phyloP scores from a whole-genome alignment of 2,113 vertebrate genomes.

The Bos taurus region DNA sequence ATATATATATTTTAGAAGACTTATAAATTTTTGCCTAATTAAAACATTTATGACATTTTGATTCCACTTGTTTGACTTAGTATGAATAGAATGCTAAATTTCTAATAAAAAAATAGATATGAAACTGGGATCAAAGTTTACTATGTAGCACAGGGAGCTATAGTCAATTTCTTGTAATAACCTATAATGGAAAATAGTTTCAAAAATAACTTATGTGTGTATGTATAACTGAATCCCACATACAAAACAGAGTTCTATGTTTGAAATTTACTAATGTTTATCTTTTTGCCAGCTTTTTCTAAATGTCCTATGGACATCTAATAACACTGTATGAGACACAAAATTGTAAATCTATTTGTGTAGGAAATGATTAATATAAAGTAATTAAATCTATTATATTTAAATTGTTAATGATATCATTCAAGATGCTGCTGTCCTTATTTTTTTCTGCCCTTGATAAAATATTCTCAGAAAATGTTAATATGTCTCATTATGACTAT shows the following conservation, averaged over 20 bases:
- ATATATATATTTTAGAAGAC: background rate
- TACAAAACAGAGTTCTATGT: background rate
- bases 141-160: background rate
- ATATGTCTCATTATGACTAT: background rate
- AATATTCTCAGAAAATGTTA: background rate
- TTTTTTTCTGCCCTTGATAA: background rate
- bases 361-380: background rate
- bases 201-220: background rate
- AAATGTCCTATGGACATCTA: background rate
- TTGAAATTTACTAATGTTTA: background rate
- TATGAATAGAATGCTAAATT: background rate
- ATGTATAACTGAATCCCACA: background rate
- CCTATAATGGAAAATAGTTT: background rate
- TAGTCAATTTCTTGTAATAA: background rate
- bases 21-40: background rate
- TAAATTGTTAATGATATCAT: background rate
- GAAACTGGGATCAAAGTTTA: background rate
- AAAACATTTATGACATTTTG: background rate
- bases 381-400: background rate
- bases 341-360: background rate
- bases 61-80: background rate
- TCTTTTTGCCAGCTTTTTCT: background rate
- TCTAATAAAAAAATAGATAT: background rate
- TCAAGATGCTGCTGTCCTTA: background rate
- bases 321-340: background rate